Conservation (phyloP, 2,888 invertebrate species). For the Aporophyla lueneburgensis region DNA sequence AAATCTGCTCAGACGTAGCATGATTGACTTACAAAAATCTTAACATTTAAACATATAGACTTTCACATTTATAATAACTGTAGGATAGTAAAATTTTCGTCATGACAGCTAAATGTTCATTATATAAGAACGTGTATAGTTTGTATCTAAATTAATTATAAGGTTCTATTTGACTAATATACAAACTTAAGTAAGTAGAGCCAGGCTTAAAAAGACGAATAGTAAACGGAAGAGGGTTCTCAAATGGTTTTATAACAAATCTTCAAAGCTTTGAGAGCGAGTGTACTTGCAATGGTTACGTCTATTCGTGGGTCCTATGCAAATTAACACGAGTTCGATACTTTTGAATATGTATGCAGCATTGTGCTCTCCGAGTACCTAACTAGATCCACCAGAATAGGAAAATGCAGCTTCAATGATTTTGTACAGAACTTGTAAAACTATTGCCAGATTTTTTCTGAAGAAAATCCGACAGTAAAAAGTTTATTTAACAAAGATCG, state of each 20-base stretch:
- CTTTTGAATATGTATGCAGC: constrained; percentile 70
- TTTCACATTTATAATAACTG: too few relatives aligned
- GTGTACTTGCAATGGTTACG: constrained; percentile 42
- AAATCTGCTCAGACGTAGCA: too few relatives aligned
- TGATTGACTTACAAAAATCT: too few relatives aligned
- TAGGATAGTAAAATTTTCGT: too few relatives aligned
- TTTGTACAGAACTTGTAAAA: constrained; percentile 7
- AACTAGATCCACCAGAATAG: constrained; percentile 19
- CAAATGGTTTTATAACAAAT: constrained; percentile 14
- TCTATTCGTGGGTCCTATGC: constrained; percentile 58
- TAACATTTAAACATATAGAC: too few relatives aligned
- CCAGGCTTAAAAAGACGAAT: background rate
- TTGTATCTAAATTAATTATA: background rate
- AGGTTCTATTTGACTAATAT: too few relatives aligned
- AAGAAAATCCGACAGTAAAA: too few relatives aligned
- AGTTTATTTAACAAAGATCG: too few relatives aligned
- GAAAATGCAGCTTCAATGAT: constrained; percentile 10
- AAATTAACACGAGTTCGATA: constrained; percentile 69
- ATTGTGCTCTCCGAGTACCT: constrained; percentile 30
- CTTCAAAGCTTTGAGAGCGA: constrained; percentile 26
- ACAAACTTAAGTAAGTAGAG: background rate
- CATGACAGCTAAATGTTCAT: too few relatives aligned
- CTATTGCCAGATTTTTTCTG: background rate
- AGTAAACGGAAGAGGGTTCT: background rate
- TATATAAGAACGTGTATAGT: background rate